A percentile compares a stretch with the other conserved stretches of the same genome.
phyloP scores from a whole-genome alignment of 2,888 invertebrate species.

The Drosophila ezoana region DNA sequence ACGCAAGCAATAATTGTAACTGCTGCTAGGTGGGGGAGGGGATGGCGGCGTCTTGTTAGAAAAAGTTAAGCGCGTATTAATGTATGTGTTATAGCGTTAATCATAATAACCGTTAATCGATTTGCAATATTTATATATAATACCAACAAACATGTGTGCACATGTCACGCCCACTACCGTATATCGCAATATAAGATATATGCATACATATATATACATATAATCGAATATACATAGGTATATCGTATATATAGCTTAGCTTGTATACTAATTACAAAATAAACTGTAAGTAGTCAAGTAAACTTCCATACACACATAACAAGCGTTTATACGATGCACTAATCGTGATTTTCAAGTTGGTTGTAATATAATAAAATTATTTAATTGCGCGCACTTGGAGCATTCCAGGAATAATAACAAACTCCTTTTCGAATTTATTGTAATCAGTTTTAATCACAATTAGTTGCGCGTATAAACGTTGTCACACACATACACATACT shows the following conservation, averaged over 20 bases:
- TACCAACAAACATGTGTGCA: constrained; percentile 34
- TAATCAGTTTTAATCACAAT: constrained; percentile 7
- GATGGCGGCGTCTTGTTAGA: constrained; percentile 1
- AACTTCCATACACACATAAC: constrained; percentile 25
- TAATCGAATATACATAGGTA: constrained; percentile 35
- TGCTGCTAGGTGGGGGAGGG: constrained; percentile 4
- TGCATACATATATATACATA: constrained; percentile 39
- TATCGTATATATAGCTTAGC: constrained; percentile 65
- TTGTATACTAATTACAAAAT: constrained; percentile 57
- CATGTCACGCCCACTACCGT: constrained; percentile 54
- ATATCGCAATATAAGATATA: constrained; percentile 57
- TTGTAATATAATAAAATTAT: neutral
- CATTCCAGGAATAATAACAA: neutral
- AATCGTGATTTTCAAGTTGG: constrained; percentile 21
- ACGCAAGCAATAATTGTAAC: constrained; percentile 13
- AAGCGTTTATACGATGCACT: constrained; percentile 25
- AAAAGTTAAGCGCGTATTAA: constrained; percentile 34
- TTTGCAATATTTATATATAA: constrained; percentile 69
- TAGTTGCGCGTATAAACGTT: constrained; percentile 20
- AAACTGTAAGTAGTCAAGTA: constrained; percentile 56
- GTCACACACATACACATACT: constrained; percentile 10
- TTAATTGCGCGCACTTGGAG: neutral
- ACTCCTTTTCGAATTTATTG: neutral
- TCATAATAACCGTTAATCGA: constrained; percentile 62
- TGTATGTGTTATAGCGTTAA: constrained; percentile 54